phyloP scores from a whole-genome alignment of 1,140 invertebrate species.

The Zaprionus capensis region DNA sequence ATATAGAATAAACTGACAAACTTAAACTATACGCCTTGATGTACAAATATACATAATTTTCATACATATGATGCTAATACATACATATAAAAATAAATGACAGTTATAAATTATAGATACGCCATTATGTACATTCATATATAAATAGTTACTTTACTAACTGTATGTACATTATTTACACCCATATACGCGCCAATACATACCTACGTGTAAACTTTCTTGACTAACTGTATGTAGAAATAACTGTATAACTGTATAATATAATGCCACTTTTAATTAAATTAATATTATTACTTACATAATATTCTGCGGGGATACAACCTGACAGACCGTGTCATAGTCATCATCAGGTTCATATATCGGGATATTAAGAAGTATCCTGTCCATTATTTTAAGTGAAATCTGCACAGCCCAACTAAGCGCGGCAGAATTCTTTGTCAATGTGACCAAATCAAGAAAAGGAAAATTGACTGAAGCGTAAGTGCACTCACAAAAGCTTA shows the following conservation, averaged over 20 bases:
- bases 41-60: background rate
- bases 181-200: no score
- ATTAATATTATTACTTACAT: slow-evolving; percentile 42
- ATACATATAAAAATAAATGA: no score
- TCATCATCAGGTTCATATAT: background rate
- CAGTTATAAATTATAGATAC: no score
- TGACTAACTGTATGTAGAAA: no score
- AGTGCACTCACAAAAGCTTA: background rate
- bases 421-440: slow-evolving; percentile 18
- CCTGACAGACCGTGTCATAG: slow-evolving; percentile 27
- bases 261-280: background rate
- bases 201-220: no score
- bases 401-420: slow-evolving; percentile 14
- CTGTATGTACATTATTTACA: no score
- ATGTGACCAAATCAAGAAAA: slow-evolving; percentile 20
- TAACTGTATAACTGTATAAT: background rate
- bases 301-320: slow-evolving; percentile 41
- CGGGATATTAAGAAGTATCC: slow-evolving; percentile 18
- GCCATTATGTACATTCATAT: no score
- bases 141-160: no score
- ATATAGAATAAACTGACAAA: no score
- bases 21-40: no score
- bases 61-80: background rate
- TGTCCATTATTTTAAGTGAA: slow-evolving; percentile 30
- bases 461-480: background rate